phyloP scores from a whole-genome alignment of 2,113 vertebrate species.

The Procavia capensis region DNA sequence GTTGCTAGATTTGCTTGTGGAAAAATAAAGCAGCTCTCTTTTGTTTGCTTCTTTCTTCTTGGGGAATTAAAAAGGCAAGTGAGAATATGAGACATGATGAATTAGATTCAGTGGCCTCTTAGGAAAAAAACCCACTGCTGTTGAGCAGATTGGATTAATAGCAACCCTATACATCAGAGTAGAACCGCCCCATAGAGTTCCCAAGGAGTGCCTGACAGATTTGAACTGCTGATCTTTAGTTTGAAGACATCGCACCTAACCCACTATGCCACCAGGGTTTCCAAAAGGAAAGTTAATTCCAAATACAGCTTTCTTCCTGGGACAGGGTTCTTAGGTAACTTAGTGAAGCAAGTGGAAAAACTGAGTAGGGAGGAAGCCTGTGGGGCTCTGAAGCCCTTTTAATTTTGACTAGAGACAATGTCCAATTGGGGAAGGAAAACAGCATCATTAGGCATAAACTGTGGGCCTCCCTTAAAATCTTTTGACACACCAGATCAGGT shows the following conservation, averaged over 20 bases:
- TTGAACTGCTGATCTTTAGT: too few relatives aligned
- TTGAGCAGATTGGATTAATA: too few relatives aligned
- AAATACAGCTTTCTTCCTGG: not conserved
- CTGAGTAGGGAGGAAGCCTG: not conserved
- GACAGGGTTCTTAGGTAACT: not conserved
- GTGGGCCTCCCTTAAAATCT: not conserved
- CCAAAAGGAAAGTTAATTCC: not conserved
- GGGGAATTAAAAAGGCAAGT: not conserved
- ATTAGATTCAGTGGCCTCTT: not conserved
- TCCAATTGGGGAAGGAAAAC: not conserved
- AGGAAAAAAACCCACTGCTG: too few relatives aligned
- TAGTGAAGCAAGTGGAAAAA: not conserved
- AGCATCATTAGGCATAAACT: not conserved
- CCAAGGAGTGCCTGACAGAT: too few relatives aligned
- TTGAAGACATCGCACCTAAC: too few relatives aligned
- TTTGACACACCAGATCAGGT: not conserved
- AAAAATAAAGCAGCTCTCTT: not conserved
- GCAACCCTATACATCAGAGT: too few relatives aligned
- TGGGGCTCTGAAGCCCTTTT: not conserved
- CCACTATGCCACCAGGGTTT: too few relatives aligned
- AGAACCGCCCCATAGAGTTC: too few relatives aligned
- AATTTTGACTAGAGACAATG: not conserved
- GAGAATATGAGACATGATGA: not conserved
- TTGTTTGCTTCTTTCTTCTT: conserved; percentile 12
- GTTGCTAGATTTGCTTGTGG: not conserved